Evolutionary conservation across 2,797 vertebrate genomes (phyloP).

Genomic region (Pipistrellus pygmaeus): DNA sequence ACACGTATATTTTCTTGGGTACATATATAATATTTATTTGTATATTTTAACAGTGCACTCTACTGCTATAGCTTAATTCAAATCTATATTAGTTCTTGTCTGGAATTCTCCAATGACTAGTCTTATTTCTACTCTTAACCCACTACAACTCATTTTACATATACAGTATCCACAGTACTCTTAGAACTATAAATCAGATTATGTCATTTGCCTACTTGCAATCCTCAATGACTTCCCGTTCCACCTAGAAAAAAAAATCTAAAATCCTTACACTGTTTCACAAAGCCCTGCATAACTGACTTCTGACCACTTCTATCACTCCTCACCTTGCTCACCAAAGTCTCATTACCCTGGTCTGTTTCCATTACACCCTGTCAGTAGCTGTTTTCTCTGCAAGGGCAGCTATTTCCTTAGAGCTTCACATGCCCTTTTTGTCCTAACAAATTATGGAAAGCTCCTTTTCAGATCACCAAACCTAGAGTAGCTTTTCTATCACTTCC

Average conservation of each 20-base stretch:
- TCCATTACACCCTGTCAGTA: rapidly evolving
- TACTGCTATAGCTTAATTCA: neutral
- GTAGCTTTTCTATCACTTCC: neutral
- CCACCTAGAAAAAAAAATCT: neutral
- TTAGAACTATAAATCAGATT: neutral
- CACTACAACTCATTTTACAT: neutral
- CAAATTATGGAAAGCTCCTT: neutral
- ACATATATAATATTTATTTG: neutral
- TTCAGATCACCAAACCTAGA: neutral
- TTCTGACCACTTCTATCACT: neutral
- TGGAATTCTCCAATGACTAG: neutral
- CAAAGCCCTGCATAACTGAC: neutral
- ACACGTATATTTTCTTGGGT: neutral
- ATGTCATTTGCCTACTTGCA: neutral
- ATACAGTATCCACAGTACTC: neutral
- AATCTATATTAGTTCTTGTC: neutral
- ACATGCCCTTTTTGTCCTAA: neutral
- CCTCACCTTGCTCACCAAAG: neutral
- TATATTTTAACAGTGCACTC: neutral
- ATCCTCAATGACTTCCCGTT: neutral
- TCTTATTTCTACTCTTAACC: neutral
- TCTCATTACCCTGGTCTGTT: neutral
- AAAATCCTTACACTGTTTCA: neutral
- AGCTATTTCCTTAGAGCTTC: neutral
- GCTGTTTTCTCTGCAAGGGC: neutral